A percentile compares a stretch with the other conserved stretches of the same genome.
Conservation (phyloP, 2,888 invertebrate genomes). For the Gasteruption jaculator region DNA sequence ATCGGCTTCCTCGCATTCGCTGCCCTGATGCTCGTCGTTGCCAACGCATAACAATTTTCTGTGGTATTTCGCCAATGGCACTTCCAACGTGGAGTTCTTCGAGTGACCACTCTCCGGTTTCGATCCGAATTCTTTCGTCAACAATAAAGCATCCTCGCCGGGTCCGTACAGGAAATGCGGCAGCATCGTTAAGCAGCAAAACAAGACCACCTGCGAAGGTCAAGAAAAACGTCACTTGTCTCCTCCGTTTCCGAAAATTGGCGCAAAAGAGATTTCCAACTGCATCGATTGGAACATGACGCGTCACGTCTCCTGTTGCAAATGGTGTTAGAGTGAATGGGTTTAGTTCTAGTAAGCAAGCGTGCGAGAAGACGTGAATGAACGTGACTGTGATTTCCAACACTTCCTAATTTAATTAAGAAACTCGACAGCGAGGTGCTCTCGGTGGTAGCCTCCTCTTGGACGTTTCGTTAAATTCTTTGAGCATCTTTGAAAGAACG, state of each 20-base stretch:
- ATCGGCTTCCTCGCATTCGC: conserved; percentile 53
- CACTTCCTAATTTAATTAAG: conserved; percentile 44
- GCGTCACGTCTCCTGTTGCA: too few species aligned
- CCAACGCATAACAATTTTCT: conserved; percentile 58
- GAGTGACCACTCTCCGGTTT: conserved; percentile 42
- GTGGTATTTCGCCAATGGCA: conserved; percentile 54
- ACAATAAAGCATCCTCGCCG: conserved; percentile 61
- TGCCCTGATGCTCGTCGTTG: conserved; percentile 36
- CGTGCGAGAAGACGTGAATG: conserved; percentile 38
- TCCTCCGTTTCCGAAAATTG: too few species aligned
- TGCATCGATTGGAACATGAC: too few species aligned
- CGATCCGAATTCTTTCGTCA: conserved; percentile 60
- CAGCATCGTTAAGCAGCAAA: conserved; percentile 63
- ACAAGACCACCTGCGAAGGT: conserved; percentile 54
- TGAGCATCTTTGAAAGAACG: too few species aligned
- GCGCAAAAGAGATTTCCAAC: too few species aligned
- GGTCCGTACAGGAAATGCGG: conserved; percentile 69
- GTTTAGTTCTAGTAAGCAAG: too few species aligned
- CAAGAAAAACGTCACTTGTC: not conserved
- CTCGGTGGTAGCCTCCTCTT: too few species aligned
- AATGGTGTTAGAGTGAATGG: too few species aligned
- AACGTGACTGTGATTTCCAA: conserved; percentile 41
- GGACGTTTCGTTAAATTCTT: too few species aligned
- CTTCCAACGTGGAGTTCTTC: conserved; percentile 50
- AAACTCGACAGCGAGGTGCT: too few species aligned